These are phyloP conservation scores for Pomacea canaliculata DNA, from an alignment of 2,888 invertebrate genomes.

Conservation along the genomic window DNA sequence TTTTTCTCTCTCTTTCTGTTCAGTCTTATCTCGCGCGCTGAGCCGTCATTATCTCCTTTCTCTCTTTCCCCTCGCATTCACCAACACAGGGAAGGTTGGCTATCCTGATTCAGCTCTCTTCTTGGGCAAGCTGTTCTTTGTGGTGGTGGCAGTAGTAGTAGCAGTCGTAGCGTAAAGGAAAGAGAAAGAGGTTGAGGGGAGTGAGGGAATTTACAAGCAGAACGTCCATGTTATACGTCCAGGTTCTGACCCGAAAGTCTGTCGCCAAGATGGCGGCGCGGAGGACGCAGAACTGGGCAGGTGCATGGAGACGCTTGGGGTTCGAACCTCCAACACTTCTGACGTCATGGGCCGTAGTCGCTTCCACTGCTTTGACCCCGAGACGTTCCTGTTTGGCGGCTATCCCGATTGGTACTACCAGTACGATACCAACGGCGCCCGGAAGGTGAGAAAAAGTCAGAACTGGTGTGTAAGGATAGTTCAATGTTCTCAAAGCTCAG, in stretches of 20 bases:
- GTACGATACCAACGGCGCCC: conserved; percentile 55
- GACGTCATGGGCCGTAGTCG: conserved; percentile 54
- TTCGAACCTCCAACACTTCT: conserved; percentile 50
- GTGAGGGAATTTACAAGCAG: no score
- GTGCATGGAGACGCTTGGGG: conserved; percentile 57
- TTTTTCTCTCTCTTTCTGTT: not conserved
- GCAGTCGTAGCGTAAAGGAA: no score
- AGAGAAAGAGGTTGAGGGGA: no score
- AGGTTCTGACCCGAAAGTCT: conserved; percentile 25
- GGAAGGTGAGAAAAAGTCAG: conserved; percentile 41
- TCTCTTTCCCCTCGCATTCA: no score
- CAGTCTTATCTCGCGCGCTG: no score
- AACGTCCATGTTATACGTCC: not conserved
- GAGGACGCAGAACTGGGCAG: conserved; percentile 58
- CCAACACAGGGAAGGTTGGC: no score
- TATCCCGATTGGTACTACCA: conserved; percentile 59
- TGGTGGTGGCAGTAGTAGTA: no score
- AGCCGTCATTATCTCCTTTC: no score
- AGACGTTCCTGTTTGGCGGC: conserved; percentile 49
- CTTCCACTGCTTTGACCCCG: conserved; percentile 61
- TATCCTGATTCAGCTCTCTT: no score
- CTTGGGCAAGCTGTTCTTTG: no score
- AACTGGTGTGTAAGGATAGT: not conserved
- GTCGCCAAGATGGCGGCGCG: conserved; percentile 50
- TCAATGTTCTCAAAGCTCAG: not conserved